phyloP scores from a whole-genome alignment of 2,888 invertebrate genomes.

The Neoscelio sp. region DNA sequence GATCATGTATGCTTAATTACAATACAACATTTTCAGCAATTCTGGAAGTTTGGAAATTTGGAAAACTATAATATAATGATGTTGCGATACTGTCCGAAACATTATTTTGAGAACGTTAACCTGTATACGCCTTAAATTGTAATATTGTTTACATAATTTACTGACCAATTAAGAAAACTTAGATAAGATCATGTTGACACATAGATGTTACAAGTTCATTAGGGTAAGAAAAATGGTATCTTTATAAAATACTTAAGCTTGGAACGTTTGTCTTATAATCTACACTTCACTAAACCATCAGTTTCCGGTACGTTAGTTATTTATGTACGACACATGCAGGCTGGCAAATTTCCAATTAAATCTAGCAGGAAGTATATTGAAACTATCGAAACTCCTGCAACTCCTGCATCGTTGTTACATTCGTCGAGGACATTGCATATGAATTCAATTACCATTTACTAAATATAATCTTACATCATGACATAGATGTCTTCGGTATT shows the following conservation, averaged over 20 bases:
- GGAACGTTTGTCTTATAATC: constrained; percentile 15
- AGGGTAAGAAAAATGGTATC: not conserved
- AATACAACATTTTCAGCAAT: not conserved
- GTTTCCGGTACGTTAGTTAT: constrained; percentile 74
- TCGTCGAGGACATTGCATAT: constrained; percentile 17
- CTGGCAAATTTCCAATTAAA: constrained; percentile 76
- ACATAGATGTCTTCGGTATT: not conserved
- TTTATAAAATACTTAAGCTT: constrained; percentile 23
- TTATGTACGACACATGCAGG: constrained; percentile 74
- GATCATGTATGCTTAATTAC: constrained; percentile 10
- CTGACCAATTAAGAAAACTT: no score
- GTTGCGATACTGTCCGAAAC: no score
- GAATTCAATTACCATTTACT: not conserved
- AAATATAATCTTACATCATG: constrained; percentile 3
- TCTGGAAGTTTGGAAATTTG: constrained; percentile 1
- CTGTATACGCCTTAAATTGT: no score
- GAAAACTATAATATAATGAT: no score
- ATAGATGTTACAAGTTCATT: no score
- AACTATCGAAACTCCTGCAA: constrained; percentile 74
- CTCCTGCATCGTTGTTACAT: constrained; percentile 52
- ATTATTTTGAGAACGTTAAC: not conserved
- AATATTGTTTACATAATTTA: no score
- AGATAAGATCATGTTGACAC: no score
- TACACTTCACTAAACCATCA: constrained; percentile 71
- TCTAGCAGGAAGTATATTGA: constrained; percentile 75